phyloP scores from a whole-genome alignment of 2,797 vertebrate species.

The Botia almorhae region DNA sequence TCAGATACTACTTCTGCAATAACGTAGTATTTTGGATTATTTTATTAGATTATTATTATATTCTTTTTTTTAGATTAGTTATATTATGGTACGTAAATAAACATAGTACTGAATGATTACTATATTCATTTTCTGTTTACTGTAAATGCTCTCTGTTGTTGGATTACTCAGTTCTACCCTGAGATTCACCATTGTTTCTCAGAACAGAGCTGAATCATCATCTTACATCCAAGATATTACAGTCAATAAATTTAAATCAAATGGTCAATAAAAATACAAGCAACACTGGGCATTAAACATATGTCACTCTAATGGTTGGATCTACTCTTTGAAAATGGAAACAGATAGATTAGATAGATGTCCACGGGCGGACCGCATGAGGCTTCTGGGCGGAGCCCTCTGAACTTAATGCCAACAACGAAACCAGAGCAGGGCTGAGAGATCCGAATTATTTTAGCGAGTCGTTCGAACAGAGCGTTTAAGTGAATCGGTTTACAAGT shows the following conservation, averaged over 20 bases:
- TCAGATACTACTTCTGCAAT: too few species aligned
- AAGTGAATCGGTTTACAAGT: neutral
- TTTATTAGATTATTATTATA: too few species aligned
- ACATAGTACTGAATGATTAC: neutral
- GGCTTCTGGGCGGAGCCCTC: slow-evolving; percentile 32
- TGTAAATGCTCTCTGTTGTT: neutral
- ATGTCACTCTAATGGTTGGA: too few species aligned
- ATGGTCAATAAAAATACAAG: neutral
- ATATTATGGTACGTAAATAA: neutral
- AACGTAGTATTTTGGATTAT: too few species aligned
- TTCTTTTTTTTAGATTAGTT: too few species aligned
- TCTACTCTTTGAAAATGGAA: too few species aligned
- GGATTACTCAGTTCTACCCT: too few species aligned
- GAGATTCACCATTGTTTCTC: neutral
- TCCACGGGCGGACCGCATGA: neutral
- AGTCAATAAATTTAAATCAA: neutral
- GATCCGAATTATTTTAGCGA: slow-evolving; percentile 2
- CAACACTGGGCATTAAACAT: neutral
- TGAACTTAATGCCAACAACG: neutral
- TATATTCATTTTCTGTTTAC: neutral
- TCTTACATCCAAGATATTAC: neutral
- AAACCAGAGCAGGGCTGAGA: slow-evolving; percentile 6
- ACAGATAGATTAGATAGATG: neutral
- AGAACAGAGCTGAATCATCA: neutral
- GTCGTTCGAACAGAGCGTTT: neutral